phyloP scores from a whole-genome alignment of 2,113 vertebrate species.

The Syrmaticus mikado region DNA sequence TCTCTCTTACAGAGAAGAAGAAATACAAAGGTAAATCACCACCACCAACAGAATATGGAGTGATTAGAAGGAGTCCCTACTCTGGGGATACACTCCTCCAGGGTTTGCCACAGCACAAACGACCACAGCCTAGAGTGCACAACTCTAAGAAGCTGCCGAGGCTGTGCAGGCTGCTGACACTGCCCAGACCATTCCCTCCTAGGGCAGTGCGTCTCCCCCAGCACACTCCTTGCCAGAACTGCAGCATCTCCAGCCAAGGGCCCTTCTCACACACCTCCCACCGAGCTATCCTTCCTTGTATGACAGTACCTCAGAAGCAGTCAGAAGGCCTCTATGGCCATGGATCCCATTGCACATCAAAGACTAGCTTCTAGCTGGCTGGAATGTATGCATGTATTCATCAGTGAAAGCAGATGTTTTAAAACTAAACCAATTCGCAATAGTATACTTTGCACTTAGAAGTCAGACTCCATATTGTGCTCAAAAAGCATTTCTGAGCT shows the following conservation, averaged over 20 bases:
- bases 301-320: background rate
- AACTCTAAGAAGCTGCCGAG: background rate
- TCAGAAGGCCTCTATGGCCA: background rate
- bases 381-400: background rate
- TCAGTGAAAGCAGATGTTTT: background rate
- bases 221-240: accelerated
- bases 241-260: background rate
- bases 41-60: accelerated
- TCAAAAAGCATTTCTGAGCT: background rate
- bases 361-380: background rate
- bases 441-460: background rate
- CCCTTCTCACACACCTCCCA: background rate
- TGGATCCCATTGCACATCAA: accelerated
- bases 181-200: background rate
- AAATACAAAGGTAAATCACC: background rate
- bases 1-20: background rate
- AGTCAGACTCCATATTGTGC: background rate
- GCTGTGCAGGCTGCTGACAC: too few relatives aligned
- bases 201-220: background rate
- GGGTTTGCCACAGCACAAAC: background rate
- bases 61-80: background rate
- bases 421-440: background rate
- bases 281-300: background rate
- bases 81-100: background rate
- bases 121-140: background rate